Conservation (phyloP, 2,113 vertebrate species). For the Okapia johnstoni region DNA sequence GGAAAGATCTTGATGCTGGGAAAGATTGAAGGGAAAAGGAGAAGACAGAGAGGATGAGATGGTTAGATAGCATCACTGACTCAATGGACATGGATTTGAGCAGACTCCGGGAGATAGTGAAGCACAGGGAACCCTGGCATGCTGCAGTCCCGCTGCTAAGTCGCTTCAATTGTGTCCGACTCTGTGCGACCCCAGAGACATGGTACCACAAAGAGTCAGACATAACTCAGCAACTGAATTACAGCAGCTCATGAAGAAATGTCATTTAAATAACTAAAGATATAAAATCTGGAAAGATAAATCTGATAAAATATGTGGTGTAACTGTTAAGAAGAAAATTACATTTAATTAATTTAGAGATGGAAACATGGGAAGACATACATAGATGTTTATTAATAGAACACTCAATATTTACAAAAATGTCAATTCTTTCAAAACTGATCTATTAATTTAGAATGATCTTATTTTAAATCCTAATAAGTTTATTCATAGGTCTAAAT, state of each 20-base stretch:
- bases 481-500: not conserved
- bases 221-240: not conserved
- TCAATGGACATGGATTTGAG: not conserved
- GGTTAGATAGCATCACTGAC: not conserved
- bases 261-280: not conserved
- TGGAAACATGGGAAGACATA: not conserved
- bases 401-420: not conserved
- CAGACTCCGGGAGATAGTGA: not conserved
- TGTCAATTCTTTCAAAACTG: not conserved
- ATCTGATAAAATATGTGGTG: not conserved
- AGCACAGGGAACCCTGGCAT: not conserved
- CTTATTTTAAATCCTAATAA: not conserved
- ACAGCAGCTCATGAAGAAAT: not conserved
- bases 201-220: rapidly evolving
- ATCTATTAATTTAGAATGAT: not conserved
- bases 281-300: not conserved
- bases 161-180: too few species aligned
- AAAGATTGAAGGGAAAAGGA: not conserved
- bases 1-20: not conserved
- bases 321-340: not conserved
- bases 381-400: not conserved
- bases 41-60: not conserved
- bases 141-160: not conserved
- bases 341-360: not conserved
- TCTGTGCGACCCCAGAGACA: too few species aligned